Conservation (phyloP, 35 echinoderm and acorn worm species). For the Lytechinus variegatus region DNA sequence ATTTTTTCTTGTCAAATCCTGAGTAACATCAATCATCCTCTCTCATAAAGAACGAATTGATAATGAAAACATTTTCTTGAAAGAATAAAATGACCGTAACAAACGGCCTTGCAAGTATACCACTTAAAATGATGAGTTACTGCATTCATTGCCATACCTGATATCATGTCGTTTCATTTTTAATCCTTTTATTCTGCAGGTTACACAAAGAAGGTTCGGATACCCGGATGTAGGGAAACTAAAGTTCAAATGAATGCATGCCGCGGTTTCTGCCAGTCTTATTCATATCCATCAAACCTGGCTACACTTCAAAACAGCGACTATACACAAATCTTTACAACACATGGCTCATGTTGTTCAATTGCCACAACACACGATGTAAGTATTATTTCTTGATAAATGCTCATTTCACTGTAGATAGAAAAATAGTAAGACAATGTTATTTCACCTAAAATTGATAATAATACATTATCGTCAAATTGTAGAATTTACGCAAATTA, state of each 20-base stretch:
- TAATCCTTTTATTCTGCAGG: conserved; percentile 55
- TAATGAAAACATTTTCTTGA: too few relatives aligned
- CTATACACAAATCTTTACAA: conserved; percentile 77
- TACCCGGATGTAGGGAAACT: conserved; percentile 76
- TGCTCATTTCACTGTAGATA: background rate
- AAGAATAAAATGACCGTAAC: too few relatives aligned
- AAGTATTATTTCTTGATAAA: conserved; percentile 20
- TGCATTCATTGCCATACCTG: background rate
- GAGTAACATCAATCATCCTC: too few relatives aligned
- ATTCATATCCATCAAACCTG: conserved; percentile 80
- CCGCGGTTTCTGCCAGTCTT: conserved; percentile 93
- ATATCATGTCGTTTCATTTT: background rate
- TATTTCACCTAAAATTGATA: too few relatives aligned
- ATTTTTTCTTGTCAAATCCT: too few relatives aligned
- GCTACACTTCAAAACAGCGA: conserved; percentile 76
- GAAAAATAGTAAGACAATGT: too few relatives aligned
- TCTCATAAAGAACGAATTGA: too few relatives aligned
- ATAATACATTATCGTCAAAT: too few relatives aligned
- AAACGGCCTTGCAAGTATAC: background rate
- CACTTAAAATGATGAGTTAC: background rate
- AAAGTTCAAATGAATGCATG: conserved; percentile 91
- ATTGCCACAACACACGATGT: conserved; percentile 95
- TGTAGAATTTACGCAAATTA: too few relatives aligned
- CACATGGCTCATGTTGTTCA: conserved; percentile 93
- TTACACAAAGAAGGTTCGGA: conserved; percentile 75